Evolutionary conservation across 2,113 vertebrate genomes (phyloP), one percentile per base, ranked within the genome.

Genomic region (Poecilia latipinna): DNA sequence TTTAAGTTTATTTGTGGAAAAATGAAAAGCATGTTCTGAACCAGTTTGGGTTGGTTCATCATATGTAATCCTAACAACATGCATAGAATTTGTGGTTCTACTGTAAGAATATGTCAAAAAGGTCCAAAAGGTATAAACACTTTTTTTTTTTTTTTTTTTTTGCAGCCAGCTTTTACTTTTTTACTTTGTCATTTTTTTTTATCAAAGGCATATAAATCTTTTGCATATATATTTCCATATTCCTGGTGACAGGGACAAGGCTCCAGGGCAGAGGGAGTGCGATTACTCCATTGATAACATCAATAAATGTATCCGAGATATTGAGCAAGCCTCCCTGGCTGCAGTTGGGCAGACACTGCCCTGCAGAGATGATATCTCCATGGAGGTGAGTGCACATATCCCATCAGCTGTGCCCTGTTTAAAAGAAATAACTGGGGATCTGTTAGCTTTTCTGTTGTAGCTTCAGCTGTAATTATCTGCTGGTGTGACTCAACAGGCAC

Each of bases 251-350:
- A 99, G 98, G 92, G 98, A 99, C 94, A 99, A 99, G 90, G 98
- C 98, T 26, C 98, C 98, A 0, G 98, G 98, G 44, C 98, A 99
- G 93, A 93, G 97, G 13, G 97, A 99, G 78, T 99, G 98, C 65
- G 98, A 99, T 91, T 95, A 95, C 82, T 97, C 97, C 75, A 99
- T 99, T 7, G 98, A 99, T 84, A 95, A 96, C 78, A 98, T 99
- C 92, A 99, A 99, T 92, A 95, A 95, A 37, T 98, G 96, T 86
- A 97, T 99, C 93, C 93, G 98, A 70, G 97, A 98, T 93, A 99
- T 99, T 1, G 98, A 99, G 82, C 97, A 99, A 89, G 98, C 97
- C 7, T 99, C 98, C 0, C 94, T 99, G 0, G 97, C 97, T 0
- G 96, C 97, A 0, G 95, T 99, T 82, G 98, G 97, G 76, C 98